Evolutionary conservation across 2,888 invertebrate species (phyloP), one percentile per base, ranked within the genome.

Genomic region (Eugnorisma glareosa): DNA sequence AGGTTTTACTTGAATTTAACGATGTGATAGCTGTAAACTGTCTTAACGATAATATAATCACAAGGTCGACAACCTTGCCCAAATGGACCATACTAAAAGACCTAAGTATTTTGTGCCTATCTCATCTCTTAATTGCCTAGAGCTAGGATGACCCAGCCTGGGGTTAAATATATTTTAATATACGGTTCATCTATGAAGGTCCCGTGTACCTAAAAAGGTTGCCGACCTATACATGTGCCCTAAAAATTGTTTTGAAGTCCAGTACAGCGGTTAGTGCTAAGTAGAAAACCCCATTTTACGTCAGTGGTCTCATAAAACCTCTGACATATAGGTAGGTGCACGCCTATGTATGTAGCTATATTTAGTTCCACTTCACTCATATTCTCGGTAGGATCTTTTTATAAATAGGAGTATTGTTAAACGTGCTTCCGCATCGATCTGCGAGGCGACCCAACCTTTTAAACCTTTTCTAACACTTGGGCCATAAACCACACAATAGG

Each of bases 1-100:
- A 75, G 78, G 75, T 73, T 73, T 78, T 80, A 86, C 75, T 78
- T 67, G 61, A 76, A 75, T 78, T 87, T 85, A 73, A 86, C 87
- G 85, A 86, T 63, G 75, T 69, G 79, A 67, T 75, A 73, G 80
- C 83, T 77, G 80, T 87, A 79, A 78, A 87, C 76, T 66, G 73
- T 75, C 59, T 76, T 76, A 77, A 87, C 87, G 83, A 75, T 83
- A 80, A 78, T 82, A 78, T 69, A 61, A 35, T 51, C 66, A 67
- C 73, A 82, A 80, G 79, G 77, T 76, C 66, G 13, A 21, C 31
- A 64, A 73, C 66, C 81, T 69, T 43, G 8, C 21, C 59, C 21
- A 28, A 75, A 82, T 75, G 45, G 51, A 28, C 13, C 37, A 57
- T 48, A 15, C 37, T n/a, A 35, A 51, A 37, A 64, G 48, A 31